Evolutionary conservation across 2,797 vertebrate genomes (phyloP).

Genomic region (Podargus strigoides): DNA sequence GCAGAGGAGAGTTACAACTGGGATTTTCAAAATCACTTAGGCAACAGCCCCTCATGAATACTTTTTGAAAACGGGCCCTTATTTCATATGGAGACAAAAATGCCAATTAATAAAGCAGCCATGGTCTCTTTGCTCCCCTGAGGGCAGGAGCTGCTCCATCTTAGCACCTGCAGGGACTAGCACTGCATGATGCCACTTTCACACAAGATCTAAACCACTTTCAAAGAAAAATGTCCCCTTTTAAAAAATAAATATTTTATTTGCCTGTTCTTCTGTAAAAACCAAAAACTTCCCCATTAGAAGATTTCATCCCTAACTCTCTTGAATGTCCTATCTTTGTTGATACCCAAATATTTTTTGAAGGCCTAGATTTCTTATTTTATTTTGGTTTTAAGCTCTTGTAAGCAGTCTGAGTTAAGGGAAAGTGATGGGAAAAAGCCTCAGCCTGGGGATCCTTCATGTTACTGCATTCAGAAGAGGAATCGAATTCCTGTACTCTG

Average conservation of each 20-base stretch:
- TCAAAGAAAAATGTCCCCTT: background rate
- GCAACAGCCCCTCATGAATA: background rate
- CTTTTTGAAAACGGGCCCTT: background rate
- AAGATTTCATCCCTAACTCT: background rate
- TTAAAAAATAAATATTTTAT: background rate
- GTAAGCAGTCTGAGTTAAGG: background rate
- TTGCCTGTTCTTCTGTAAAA: background rate
- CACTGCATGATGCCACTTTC: background rate
- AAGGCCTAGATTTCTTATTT: background rate
- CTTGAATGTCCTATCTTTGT: background rate
- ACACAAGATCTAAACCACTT: background rate
- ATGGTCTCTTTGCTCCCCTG: background rate
- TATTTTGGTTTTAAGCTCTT: background rate
- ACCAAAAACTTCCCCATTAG: background rate
- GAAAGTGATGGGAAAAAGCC: background rate
- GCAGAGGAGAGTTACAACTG: background rate
- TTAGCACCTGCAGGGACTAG: background rate
- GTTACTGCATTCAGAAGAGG: background rate
- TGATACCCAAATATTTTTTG: background rate
- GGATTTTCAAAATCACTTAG: background rate
- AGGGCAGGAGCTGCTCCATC: background rate
- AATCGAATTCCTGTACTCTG: background rate
- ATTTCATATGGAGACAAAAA: background rate
- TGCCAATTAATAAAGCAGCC: background rate
- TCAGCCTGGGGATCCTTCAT: background rate